phyloP scores from a whole-genome alignment of 1,140 invertebrate species.

The Scaptomyza graminum region DNA sequence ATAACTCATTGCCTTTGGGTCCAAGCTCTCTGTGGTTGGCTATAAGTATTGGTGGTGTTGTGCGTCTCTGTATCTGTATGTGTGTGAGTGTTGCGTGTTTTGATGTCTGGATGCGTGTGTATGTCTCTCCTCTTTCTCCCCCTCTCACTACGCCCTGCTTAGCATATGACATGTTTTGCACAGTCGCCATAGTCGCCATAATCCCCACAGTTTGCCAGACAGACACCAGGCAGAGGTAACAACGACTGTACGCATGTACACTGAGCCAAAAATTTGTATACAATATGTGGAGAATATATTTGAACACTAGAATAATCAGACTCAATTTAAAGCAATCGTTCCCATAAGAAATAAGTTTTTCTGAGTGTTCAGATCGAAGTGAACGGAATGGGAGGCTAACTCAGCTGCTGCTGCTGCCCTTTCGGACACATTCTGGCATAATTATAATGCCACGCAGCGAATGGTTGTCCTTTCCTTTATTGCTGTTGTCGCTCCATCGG shows the following conservation, averaged over 20 bases:
- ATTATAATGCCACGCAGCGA: conserved; percentile 67
- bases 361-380: neutral
- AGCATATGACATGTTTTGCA: conserved; percentile 72
- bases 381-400: neutral
- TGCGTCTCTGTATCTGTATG: too few species aligned
- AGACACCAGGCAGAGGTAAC: conserved; percentile 5
- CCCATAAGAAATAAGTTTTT: too few species aligned
- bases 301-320: too few species aligned
- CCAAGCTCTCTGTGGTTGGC: conserved; percentile 38
- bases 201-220: conserved; percentile 13
- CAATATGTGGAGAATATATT: too few species aligned
- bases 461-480: conserved; percentile 5
- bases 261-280: too few species aligned
- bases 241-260: too few species aligned
- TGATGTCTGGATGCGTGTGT: neutral
- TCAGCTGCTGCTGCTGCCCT: neutral
- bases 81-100: too few species aligned
- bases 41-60: conserved; percentile 45
- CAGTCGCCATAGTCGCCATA: conserved; percentile 9
- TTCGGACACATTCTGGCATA: conserved; percentile 52
- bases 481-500: neutral
- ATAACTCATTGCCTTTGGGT: conserved; percentile 18
- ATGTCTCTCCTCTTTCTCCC: too few species aligned
- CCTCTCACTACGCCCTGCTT: conserved; percentile 34
- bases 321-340: too few species aligned